These are phyloP conservation scores for Nymphicus hollandicus DNA, from an alignment of 2,113 vertebrate species.

Conservation along the genomic window DNA sequence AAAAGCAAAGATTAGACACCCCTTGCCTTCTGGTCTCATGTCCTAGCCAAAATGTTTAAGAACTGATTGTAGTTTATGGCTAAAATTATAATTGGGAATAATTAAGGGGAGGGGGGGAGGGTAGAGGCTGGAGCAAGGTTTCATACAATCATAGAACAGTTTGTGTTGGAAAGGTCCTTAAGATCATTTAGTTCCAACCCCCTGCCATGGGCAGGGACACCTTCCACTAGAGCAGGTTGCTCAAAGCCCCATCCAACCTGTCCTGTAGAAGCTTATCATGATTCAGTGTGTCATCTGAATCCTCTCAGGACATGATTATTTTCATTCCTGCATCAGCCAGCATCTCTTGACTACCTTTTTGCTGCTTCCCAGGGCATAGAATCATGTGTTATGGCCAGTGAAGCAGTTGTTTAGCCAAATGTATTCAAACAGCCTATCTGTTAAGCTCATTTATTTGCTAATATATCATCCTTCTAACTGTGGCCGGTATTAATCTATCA, in stretches of 20 bases:
- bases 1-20: neutral
- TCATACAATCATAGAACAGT: neutral
- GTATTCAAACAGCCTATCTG: neutral
- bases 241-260: neutral
- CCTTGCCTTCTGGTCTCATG: neutral
- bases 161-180: neutral
- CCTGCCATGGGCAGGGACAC: neutral
- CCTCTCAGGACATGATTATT: neutral
- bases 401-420: neutral
- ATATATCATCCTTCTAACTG: neutral
- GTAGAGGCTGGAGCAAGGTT: neutral
- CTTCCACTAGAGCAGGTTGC: neutral
- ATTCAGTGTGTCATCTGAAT: neutral
- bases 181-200: neutral
- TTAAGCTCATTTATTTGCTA: slow-evolving; percentile 3
- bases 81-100: neutral
- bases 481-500: neutral
- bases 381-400: neutral
- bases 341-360: neutral
- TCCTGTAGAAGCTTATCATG: neutral
- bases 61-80: neutral
- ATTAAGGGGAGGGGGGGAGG: neutral
- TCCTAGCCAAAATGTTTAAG: neutral
- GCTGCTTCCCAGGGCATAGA: neutral
- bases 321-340: neutral